Evolutionary conservation across 2,797 vertebrate species (phyloP), one percentile per base, ranked within the genome.

Genomic region (Macropus fuliginosus): DNA sequence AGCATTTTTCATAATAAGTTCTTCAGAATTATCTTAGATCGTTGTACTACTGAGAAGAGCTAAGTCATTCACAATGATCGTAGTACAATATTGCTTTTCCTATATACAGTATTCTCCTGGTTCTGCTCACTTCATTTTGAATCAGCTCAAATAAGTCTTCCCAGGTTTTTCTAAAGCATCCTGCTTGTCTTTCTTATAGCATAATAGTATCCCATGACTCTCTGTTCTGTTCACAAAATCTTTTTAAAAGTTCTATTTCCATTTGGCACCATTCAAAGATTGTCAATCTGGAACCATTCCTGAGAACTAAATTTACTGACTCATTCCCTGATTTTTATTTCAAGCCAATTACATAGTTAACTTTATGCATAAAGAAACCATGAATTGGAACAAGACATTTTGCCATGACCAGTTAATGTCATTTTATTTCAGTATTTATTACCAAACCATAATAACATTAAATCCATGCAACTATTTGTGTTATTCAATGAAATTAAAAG

Each of bases 271-370:
- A 96, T 94, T 97, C 90, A 96, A 54, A 97, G 92, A 40, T 92
- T 97, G 97, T 96, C 96, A 97, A 95, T 91, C 94, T 95, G 90
- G 94, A 95, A 95, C 91, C 94, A 96, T 94, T 97, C 54, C 96
- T 91, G 34, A 74, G 14, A 55, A 94, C 91, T 90, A 95, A 95
- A 95, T 93, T 93, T 74, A 93, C 95, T 96, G 93, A 96, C 54
- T 96, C 94, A 95, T 93, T 93, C 66, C 91, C 95, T 97, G 93
- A 96, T 54, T 96, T 94, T 97, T 97, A 97, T 87, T 56, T 97
- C 94, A 97, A 96, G 93, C 91, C 96, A 93, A 96, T 94, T 96
- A 92, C 91, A 95, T 90, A 92, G 90, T 96, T 96, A 50, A 50
- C 40, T 74, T 91, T 55, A 74, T 87, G 96, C 81, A 93, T 90